phyloP scores from a whole-genome alignment of 1,140 invertebrate genomes.

The Aphaenogaster floridana region DNA sequence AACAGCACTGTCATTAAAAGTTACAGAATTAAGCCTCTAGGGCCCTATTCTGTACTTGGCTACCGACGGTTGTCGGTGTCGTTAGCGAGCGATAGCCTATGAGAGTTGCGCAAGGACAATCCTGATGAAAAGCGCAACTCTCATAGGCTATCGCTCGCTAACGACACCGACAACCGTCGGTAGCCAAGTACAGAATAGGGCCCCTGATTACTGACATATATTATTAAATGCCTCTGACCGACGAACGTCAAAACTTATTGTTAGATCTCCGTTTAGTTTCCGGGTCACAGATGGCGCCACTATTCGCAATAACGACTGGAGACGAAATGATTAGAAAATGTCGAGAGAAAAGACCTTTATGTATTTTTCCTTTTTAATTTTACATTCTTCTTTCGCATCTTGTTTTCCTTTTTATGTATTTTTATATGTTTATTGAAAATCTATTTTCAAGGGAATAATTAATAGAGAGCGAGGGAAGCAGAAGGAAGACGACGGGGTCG shows the following conservation, averaged over 20 bases:
- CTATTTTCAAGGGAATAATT: background rate
- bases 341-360: background rate
- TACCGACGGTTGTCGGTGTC: no score
- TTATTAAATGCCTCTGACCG: background rate
- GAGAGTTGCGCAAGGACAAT: no score
- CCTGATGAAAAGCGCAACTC: no score
- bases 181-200: no score
- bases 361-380: background rate
- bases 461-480: background rate
- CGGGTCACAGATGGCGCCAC: slow-evolving; percentile 8
- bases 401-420: background rate
- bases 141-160: no score
- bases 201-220: no score
- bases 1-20: no score
- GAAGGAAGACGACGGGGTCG: background rate
- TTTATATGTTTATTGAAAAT: background rate
- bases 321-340: background rate
- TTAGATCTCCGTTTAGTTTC: background rate
- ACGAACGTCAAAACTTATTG: background rate
- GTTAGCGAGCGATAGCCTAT: no score
- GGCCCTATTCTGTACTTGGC: no score
- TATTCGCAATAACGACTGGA: background rate
- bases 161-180: no score
- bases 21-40: no score
- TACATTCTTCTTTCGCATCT: background rate